phyloP scores from a whole-genome alignment of 2,113 vertebrate species.

The Tragelaphus scriptus region DNA sequence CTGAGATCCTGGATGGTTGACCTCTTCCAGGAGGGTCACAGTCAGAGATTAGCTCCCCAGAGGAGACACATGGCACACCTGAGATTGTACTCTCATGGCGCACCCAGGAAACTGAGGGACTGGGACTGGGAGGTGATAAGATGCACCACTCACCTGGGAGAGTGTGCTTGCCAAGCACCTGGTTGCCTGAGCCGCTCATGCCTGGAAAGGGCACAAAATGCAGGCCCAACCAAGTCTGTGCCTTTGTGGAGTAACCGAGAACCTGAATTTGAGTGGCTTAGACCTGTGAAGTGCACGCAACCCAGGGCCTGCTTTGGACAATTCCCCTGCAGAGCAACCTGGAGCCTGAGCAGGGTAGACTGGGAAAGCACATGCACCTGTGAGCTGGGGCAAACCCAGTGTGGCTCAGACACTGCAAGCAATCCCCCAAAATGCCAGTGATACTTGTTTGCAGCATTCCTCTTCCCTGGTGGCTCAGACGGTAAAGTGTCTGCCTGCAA shows the following conservation, averaged over 20 bases:
- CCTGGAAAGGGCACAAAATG: not conserved
- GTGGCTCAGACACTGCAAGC: not conserved
- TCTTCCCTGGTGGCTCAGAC: too few species aligned
- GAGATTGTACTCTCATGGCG: fast-evolving
- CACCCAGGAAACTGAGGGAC: not conserved
- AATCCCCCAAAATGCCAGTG: not conserved
- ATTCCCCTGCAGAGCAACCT: not conserved
- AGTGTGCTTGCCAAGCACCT: not conserved
- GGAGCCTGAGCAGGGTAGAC: too few species aligned
- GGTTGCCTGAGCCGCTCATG: not conserved
- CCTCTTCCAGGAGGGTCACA: not conserved
- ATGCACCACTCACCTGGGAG: not conserved
- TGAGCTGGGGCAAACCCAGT: not conserved
- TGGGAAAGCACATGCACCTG: not conserved
- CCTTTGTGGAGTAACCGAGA: not conserved
- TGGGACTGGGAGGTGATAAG: not conserved
- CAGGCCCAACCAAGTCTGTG: not conserved
- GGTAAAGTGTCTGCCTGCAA: too few species aligned
- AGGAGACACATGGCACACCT: not conserved
- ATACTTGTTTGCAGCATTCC: not conserved
- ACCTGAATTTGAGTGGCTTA: not conserved
- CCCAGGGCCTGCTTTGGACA: not conserved
- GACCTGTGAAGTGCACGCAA: not conserved
- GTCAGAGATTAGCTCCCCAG: not conserved
- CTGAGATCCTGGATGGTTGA: not conserved